phyloP scores from a whole-genome alignment of 2,113 vertebrate genomes.

The Ptychochromis oligacanthus region DNA sequence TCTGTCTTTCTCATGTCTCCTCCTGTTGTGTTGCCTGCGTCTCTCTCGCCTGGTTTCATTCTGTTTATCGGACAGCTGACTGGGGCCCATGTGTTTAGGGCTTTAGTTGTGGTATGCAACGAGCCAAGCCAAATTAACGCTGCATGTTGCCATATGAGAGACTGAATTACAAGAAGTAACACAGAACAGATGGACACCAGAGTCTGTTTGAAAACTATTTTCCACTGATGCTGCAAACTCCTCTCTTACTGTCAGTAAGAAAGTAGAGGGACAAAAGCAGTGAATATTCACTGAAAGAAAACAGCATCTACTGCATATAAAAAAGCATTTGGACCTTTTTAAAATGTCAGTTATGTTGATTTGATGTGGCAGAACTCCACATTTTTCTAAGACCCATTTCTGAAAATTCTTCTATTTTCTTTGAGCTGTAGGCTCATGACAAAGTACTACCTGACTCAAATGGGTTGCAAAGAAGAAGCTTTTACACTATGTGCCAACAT shows the following conservation, averaged over 20 bases:
- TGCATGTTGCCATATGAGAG: conserved; percentile 72
- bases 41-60: conserved; percentile 45
- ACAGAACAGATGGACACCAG: conserved; percentile 76
- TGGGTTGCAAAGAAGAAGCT: background rate
- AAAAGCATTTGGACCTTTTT: background rate
- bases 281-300: conserved; percentile 6
- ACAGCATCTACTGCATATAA: background rate
- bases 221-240: conserved; percentile 71
- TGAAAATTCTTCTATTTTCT: conserved; percentile 1
- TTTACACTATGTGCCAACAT: background rate
- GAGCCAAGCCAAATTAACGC: conserved; percentile 68
- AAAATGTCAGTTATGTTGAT: background rate
- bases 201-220: conserved; percentile 74
- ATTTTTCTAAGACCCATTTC: background rate
- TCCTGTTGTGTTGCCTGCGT: conserved; percentile 36
- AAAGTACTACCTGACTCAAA: conserved; percentile 3
- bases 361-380: background rate
- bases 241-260: conserved; percentile 37
- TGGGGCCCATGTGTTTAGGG: conserved; percentile 60
- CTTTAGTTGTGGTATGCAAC: conserved; percentile 66
- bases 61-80: conserved; percentile 58
- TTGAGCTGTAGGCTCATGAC: conserved; percentile 12
- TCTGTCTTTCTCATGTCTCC: conserved; percentile 19
- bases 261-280: background rate
- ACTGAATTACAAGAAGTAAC: conserved; percentile 68